These are phyloP conservation scores for Raillietiella orientalis DNA, from an alignment of 2,888 invertebrate genomes.

Conservation along the genomic window DNA sequence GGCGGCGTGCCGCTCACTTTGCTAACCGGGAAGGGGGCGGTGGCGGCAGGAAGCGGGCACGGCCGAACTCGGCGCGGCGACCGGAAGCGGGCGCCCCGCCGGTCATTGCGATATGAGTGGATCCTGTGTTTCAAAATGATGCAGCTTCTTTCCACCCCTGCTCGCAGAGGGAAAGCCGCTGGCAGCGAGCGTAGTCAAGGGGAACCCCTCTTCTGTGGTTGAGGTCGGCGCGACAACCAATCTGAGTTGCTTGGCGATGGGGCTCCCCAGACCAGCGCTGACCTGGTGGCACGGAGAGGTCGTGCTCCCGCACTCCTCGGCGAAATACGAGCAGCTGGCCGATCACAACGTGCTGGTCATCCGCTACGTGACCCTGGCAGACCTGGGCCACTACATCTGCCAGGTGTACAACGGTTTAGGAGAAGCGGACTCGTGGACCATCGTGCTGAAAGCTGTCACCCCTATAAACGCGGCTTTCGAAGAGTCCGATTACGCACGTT, in stretches of 20 bases:
- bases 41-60: too few relatives aligned
- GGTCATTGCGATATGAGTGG: too few relatives aligned
- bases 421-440: slow-evolving; percentile 38
- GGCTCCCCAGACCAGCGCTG: slow-evolving; percentile 39
- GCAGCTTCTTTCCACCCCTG: too few relatives aligned
- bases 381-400: slow-evolving; percentile 57
- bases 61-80: too few relatives aligned
- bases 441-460: slow-evolving; percentile 33
- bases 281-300: slow-evolving; percentile 51
- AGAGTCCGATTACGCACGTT: slow-evolving; percentile 20
- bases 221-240: slow-evolving; percentile 31
- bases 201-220: slow-evolving; percentile 25
- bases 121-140: too few relatives aligned
- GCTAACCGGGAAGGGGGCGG: too few relatives aligned
- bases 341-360: slow-evolving; percentile 36
- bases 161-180: too few relatives aligned
- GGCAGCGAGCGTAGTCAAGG: slow-evolving; percentile 30
- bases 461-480: slow-evolving; percentile 23
- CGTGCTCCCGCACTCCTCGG: slow-evolving; percentile 34
- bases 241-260: slow-evolving; percentile 46
- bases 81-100: too few relatives aligned
- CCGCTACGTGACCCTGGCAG: slow-evolving; percentile 27
- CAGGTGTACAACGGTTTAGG: slow-evolving; percentile 55
- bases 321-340: slow-evolving; percentile 30
- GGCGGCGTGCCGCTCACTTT: too few relatives aligned